Base-by-base conservation (phyloP, 1,140 invertebrate species). In the Leptopilina clavipes region DNA sequence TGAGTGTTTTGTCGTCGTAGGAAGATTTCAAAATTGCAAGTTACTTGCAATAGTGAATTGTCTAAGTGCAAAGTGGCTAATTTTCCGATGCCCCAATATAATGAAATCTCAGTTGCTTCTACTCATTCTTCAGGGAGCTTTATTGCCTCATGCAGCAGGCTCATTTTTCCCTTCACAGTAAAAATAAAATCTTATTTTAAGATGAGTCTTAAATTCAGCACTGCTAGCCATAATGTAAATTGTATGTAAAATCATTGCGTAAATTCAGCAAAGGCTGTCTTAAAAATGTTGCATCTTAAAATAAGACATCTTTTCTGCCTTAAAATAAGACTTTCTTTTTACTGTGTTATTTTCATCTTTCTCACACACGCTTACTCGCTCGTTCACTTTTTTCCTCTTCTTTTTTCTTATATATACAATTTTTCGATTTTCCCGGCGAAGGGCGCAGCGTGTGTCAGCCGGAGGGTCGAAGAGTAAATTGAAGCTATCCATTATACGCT, bases 401-500 rank as follows among this genome's bases (percentile, higher is more conserved):
- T 10, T n/a, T 75, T 31, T 75, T 22, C 14, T 44, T 5, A 48
- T 14, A 48, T 54, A 40, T 48, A 70, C 45, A 80, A 83, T 82
- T 83, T 83, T 82, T 82, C 82, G 80, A 83, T 83, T 77, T 82
- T 79, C 73, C 74, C 52, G 25, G 25, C 22, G 59, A 31, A 65
- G 70, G 44, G 56, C 75, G 70, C 72, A 22, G 65, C 77, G 74
- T 54, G 70, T 71, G 72, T 76, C 79, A 52, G 45, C 43, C 59
- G 72, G 43, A 59, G 45, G 48, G 78, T 76, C 77, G 79, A 76
- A 81, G 82, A 82, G 83, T 85, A 85, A 85, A 85, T 85, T 85
- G 83, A 85, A 83, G 81, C 83, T 82, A 85, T 85, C 83, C 81
- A 85, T 85, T 85, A 85, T 85, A 85, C 76, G 74, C 74, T 72